Evolutionary conservation across 1,140 invertebrate genomes (phyloP), one percentile per base, ranked within the genome.

Genomic region (Tetramorium simillimum): DNA sequence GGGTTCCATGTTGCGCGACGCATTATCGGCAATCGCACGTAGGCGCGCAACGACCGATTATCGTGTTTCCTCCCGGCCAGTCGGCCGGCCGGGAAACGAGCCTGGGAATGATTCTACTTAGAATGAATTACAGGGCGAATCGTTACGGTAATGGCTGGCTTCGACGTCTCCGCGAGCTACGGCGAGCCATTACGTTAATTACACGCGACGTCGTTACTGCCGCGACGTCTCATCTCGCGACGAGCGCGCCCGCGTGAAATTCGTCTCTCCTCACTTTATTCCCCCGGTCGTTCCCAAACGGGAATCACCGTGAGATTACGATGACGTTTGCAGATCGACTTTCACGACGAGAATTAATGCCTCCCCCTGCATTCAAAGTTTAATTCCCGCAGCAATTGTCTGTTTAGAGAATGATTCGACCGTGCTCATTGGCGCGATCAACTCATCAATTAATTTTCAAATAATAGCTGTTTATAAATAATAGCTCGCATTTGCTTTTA

Each of bases 41-140:
- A 89, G 88, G 88, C 88, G 87, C 88, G 14, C 84, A 73, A 86
- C 84, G 77, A 86, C 46, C 87, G 88, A 90, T 90, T 89, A 90
- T 89, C 88, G 67, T 86, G 88, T 89, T 89, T 67, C 88, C n/a
- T 75, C 70, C 69, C 43, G 56, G 21, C 60, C 37, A 65, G 53
- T 12, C 78, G 72, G n/a, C 33, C 63, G 63, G 33, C 18, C 51
- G 69, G 58, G 49, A 72, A 89, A 84, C 77, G 81, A 85, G 72
- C 72, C 37, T 62, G 63, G 33, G 85, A 86, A 70, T 90, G 85
- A 86, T 90, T 89, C 88, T 82, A 89, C 88, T 85, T 73, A 14
- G 67, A 72, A 88, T 85, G 88, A 88, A 88, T 88, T 73, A 77
- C 88, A 40, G 67, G 72, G 56, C 82, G 75, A 89, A 88, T 89